Evolutionary conservation across 2,888 invertebrate genomes (phyloP), one percentile per base, ranked within the genome.

Genomic region (Melinopterus prodromus): DNA sequence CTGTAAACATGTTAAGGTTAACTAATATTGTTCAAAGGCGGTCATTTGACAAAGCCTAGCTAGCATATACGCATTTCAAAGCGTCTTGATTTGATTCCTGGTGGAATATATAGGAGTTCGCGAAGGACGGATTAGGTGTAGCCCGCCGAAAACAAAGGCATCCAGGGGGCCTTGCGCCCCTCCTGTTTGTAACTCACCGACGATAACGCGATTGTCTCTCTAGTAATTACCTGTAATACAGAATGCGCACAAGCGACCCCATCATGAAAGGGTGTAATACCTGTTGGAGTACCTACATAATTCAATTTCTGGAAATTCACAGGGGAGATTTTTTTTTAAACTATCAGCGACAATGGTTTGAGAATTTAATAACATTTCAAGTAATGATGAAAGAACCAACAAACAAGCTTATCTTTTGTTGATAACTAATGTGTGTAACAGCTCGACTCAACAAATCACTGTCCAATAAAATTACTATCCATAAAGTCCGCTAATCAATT

Each of bases 1-100:
- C 53, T 53, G 9, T 12, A 53, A 53, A 53, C 12, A 53, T 71
- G 80, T 78, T 71, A 75, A 69, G 71, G 80, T 78, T 71, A 75
- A 69, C 75, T 5, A 72, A 76, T 77, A 87, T 87, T 87, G 87
- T 87, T 86, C 85, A 83, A 84, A 84, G 85, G 86, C 87, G 87
- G 86, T 87, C 87, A 86, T 84, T 86, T 84, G 85, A 84, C 78
- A 53, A 53, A 53, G 53, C 7, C 53, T 53, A 9, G 7, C 53
- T 7, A 53, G 53, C 53, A 53, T 53, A 12, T 53, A 26, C 26
- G 53, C 53, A 12, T 53, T 53, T 53, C 53, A 53, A 53, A 53
- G 53, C 53, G 53, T 53, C 53, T 53, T 53, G 53, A 53, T 53
- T 53, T 12, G 53, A 53, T 53, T 53, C 12, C 53, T 53, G 53